Percentiles rank a stretch among this genome's conserved stretches.
Evolutionary conservation across 2,888 invertebrate genomes (phyloP).

Genomic region (Lasioglossum zephyrum): DNA sequence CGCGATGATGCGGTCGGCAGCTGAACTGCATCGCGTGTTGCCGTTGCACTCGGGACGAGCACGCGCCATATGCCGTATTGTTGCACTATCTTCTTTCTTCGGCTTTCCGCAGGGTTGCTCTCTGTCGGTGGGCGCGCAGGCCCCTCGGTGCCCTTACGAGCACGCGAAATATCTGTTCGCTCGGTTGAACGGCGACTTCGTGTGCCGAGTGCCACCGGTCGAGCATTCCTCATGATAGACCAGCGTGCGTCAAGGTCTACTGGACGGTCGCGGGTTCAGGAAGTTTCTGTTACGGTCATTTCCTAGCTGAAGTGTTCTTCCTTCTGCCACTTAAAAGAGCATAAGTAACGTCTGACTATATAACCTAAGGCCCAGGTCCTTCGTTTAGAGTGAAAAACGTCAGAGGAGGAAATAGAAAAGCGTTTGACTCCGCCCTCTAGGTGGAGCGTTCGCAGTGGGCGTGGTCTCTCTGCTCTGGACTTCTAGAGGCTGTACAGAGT

Average conservation of each 20-base stretch:
- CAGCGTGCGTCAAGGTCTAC: background rate
- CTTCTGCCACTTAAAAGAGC: background rate
- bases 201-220: constrained; percentile 62
- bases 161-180: constrained; percentile 66
- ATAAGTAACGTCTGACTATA: background rate
- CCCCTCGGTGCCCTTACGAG: constrained; percentile 51
- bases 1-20: constrained; percentile 70
- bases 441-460: too few species aligned
- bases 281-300: background rate
- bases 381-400: background rate
- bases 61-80: constrained; percentile 75
- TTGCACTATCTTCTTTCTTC: constrained; percentile 54
- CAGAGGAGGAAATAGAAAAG: background rate
- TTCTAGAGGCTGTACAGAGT: too few species aligned
- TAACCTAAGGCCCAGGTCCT: background rate
- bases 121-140: constrained; percentile 8
- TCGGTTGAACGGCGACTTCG: constrained; percentile 59
- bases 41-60: constrained; percentile 63
- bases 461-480: too few species aligned
- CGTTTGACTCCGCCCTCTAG: too few species aligned
- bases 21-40: constrained; percentile 74
- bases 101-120: constrained; percentile 20
- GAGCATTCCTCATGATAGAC: background rate
- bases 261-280: background rate
- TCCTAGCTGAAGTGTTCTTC: background rate